Conservation (phyloP, 2,888 invertebrate genomes). For the Machimus rusticus region DNA sequence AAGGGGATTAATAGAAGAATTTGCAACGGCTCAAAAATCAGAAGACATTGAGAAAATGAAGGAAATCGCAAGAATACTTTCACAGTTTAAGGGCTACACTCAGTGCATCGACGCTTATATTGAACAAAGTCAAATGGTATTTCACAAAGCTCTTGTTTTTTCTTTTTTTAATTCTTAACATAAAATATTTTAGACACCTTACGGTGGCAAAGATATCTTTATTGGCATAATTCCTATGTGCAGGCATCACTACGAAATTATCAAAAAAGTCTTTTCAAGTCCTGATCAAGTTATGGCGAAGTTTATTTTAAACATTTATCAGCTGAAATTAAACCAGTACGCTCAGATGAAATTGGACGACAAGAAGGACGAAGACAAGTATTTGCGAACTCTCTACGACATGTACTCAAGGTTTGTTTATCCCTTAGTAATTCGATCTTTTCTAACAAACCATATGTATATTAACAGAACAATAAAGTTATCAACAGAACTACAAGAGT, state of each 20-base stretch:
- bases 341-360: constrained; percentile 84
- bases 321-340: constrained; percentile 85
- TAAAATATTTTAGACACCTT: constrained; percentile 70
- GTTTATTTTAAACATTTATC: constrained; percentile 95
- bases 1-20: constrained; percentile 89
- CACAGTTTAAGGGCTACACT: constrained; percentile 95
- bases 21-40: constrained; percentile 85
- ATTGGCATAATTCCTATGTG: constrained; percentile 89
- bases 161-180: not conserved
- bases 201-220: constrained; percentile 89
- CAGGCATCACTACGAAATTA: constrained; percentile 82
- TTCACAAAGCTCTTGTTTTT: not conserved
- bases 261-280: constrained; percentile 90
- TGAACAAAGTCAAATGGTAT: constrained; percentile 91
- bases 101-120: constrained; percentile 97
- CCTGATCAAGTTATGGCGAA: constrained; percentile 98
- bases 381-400: constrained; percentile 87
- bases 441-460: not conserved
- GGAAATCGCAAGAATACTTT: constrained; percentile 87
- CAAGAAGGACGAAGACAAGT: constrained; percentile 84
- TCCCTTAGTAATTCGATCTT: not conserved
- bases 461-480: constrained; percentile 74
- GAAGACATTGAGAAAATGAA: constrained; percentile 91
- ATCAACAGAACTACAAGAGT: constrained; percentile 74
- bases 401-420: constrained; percentile 80